phyloP scores from a whole-genome alignment of 1,140 invertebrate genomes.

The Plodia interpunctella region DNA sequence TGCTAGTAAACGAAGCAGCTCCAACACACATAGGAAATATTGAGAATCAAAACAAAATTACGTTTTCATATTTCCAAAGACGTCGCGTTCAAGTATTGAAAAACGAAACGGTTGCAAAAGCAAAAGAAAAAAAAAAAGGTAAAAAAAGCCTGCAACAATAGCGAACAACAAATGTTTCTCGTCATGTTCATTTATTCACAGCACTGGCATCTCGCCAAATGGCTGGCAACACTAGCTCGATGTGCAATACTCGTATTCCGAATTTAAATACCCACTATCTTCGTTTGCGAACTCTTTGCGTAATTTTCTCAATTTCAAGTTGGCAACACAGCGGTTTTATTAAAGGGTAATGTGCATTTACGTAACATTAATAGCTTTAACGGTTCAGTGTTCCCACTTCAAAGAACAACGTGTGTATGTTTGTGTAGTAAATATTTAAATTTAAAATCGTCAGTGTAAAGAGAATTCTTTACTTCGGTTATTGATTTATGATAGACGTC shows the following conservation, averaged over 20 bases:
- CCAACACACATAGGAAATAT: no score
- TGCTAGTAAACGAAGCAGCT: not conserved
- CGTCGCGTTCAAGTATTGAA: not conserved
- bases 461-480: no score
- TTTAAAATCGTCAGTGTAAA: no score
- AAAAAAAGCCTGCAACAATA: slow-evolving; percentile 4
- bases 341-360: slow-evolving; percentile 2
- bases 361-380: not conserved
- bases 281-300: slow-evolving; percentile 3
- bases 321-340: slow-evolving; percentile 5
- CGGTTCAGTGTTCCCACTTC: not conserved
- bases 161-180: slow-evolving; percentile 9
- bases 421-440: no score
- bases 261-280: slow-evolving; percentile 2
- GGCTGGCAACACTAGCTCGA: slow-evolving; percentile 4
- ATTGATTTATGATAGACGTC: no score
- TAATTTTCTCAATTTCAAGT: slow-evolving; percentile 1
- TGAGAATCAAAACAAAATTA: not conserved
- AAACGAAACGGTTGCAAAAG: not conserved
- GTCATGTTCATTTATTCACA: slow-evolving; percentile 6
- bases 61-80: not conserved
- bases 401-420: not conserved
- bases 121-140: not conserved
- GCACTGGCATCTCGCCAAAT: slow-evolving; percentile 5
- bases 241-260: slow-evolving; percentile 1